These are phyloP conservation scores for Schlechtendalia chinensis DNA, from an alignment of 1,140 invertebrate species.

Conservation along the genomic window DNA sequence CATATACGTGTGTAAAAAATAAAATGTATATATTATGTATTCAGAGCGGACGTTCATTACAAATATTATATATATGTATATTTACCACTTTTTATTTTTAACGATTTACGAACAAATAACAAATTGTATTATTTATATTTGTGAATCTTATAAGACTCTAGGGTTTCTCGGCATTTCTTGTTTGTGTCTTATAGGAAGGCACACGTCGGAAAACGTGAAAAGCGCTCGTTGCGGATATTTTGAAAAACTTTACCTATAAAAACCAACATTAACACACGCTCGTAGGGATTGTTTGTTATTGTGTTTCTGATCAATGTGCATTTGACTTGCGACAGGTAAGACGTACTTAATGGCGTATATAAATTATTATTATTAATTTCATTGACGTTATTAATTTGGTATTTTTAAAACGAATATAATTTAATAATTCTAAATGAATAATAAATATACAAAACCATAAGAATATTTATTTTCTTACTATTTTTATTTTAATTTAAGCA, in stretches of 20 bases:
- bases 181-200: background rate
- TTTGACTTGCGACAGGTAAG: constrained; percentile 32
- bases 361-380: too few species aligned
- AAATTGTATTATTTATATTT: background rate
- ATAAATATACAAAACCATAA: too few species aligned
- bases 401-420: too few species aligned
- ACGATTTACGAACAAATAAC: too few species aligned
- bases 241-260: constrained; percentile 41
- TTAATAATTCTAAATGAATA: too few species aligned
- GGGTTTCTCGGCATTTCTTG: background rate
- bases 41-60: background rate
- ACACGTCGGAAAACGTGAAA: background rate
- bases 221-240: constrained; percentile 35
- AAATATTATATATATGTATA: background rate
- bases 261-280: constrained; percentile 30
- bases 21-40: background rate
- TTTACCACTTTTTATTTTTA: background rate
- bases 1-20: background rate
- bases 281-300: constrained; percentile 32
- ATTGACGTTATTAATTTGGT: too few species aligned
- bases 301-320: constrained; percentile 42
- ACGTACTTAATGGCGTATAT: background rate
- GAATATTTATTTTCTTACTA: too few species aligned
- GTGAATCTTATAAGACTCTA: background rate
- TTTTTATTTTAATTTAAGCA: too few species aligned